phyloP scores from a whole-genome alignment of 2,797 vertebrate genomes.

The Eptatretus atami region DNA sequence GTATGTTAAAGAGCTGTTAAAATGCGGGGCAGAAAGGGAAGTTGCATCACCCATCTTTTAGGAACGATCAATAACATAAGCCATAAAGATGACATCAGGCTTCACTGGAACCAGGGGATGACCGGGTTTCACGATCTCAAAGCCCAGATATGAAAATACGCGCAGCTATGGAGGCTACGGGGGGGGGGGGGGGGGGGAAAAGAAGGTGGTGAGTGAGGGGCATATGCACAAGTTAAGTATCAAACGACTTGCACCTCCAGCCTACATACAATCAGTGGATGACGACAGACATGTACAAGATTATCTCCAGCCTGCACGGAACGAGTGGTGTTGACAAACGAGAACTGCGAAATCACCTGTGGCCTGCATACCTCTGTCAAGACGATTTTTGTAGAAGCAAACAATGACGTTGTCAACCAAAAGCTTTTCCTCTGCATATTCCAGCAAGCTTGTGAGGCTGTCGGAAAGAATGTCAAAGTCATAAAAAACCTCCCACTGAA shows the following conservation, averaged over 20 bases:
- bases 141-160: constrained; percentile 74
- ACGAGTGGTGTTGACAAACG: background rate
- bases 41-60: constrained; percentile 31
- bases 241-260: background rate
- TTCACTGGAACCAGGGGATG: constrained; percentile 40
- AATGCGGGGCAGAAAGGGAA: background rate
- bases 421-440: constrained; percentile 80
- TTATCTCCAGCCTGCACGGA: background rate
- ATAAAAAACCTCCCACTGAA: too few relatives aligned
- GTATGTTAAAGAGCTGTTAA: background rate
- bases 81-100: constrained; percentile 64
- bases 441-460: constrained; percentile 15
- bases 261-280: too few relatives aligned
- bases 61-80: constrained; percentile 48
- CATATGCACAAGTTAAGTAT: constrained; percentile 5
- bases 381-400: constrained; percentile 76
- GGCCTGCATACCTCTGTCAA: constrained; percentile 43
- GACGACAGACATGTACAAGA: background rate
- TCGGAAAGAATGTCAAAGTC: background rate
- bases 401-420: constrained; percentile 69
- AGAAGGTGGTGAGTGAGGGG: constrained; percentile 7
- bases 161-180: constrained; percentile 36
- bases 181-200: constrained; percentile 9
- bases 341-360: background rate
- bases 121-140: constrained; percentile 57